Evolutionary conservation across 2,888 invertebrate genomes (phyloP).

Genomic region (Papilio elwesi): DNA sequence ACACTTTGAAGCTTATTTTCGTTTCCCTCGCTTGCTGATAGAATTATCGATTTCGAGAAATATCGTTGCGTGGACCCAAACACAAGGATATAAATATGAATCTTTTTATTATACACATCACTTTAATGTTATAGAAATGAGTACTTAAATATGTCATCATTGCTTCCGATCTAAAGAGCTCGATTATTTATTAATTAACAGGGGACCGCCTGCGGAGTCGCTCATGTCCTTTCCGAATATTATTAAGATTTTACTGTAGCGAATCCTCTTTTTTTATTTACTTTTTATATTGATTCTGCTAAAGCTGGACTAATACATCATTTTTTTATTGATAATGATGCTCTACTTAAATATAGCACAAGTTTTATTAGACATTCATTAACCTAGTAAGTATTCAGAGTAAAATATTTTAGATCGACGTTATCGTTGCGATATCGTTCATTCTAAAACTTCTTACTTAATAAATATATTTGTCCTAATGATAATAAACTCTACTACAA

Average conservation of each 20-base stretch:
- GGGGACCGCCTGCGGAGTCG: conserved; percentile 50
- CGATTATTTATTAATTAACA: conserved; percentile 65
- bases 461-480: not conserved
- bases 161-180: conserved; percentile 75
- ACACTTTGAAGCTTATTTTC: conserved; percentile 83
- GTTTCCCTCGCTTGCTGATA: conserved; percentile 76
- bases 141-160: conserved; percentile 80
- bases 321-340: not conserved
- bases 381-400: too few species aligned
- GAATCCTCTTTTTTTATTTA: conserved; percentile 19
- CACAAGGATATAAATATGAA: conserved; percentile 61
- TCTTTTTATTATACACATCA: conserved; percentile 66
- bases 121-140: conserved; percentile 73
- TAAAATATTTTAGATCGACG: not conserved
- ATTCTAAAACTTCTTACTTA: not conserved
- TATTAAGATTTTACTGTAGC: conserved; percentile 41
- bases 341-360: not conserved
- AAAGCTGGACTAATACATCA: not conserved
- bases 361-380: not conserved
- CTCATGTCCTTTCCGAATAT: conserved; percentile 49
- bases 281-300: conserved; percentile 21
- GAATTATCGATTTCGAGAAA: conserved; percentile 82
- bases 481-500: not conserved
- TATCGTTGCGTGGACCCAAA: conserved; percentile 66
- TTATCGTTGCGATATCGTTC: not conserved